Evolutionary conservation across 2,888 invertebrate genomes (phyloP), one percentile per base, ranked within the genome.

Genomic region (Mongoloraphidia duomilia): DNA sequence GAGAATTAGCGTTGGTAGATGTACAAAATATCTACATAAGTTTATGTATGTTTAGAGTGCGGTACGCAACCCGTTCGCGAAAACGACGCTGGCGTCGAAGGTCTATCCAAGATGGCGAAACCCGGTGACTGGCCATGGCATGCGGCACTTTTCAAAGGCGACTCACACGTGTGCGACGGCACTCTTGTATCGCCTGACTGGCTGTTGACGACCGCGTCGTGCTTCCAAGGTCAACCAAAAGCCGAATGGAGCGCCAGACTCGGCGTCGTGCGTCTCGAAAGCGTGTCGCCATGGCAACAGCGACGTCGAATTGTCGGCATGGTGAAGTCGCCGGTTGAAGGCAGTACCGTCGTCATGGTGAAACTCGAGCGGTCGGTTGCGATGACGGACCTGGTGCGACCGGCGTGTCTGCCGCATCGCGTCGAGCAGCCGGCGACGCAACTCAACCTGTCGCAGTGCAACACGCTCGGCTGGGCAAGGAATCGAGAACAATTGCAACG

Each of bases 81-180:
- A 8, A 34, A 41, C 10, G 53, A 57, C 1, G 52, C 54, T 34
- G 60, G 59, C 1, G 52, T 59, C 10, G 60, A 61, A 44, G 53
- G 58, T 2, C 67, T 89, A 52, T 74, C 78, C 37, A 84, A 86
- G 59, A 81, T 85, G 67, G 77, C 88, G 1, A 74, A 74, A 4
- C 83, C 85, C 1, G 90, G 89, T 2, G 89, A 90, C 64, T 90
- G 91, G 91, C 92, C 92, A n/a, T 92, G 92, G 91, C 82, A 89
- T 62, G 86, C 82, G 13, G 82, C 86, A 2, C 71, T 93, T 3
- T 79, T 86, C 60, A 82, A 89, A 58, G 81, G 89, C 60, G 84
- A 88, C 55, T 80, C 84, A 39, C 91, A 92, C 63, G 84, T 88
- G 8, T 93, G 92, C 63, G 92, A 93, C 64, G 91, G 86, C 2